phyloP scores from a whole-genome alignment of 2,113 vertebrate species.

The Holacanthus passer region DNA sequence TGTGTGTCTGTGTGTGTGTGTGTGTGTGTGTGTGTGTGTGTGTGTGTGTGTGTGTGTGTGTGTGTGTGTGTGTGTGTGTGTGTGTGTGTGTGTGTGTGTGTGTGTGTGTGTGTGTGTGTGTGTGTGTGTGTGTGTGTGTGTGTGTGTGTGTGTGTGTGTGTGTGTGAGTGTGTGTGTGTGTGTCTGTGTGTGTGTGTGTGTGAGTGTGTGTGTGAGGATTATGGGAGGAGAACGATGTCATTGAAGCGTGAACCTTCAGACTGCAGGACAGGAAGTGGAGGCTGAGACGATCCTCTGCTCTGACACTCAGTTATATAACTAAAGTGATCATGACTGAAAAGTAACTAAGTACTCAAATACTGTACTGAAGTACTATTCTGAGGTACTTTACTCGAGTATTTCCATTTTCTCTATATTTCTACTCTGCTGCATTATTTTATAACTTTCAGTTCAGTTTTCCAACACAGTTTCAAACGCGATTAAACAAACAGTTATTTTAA shows the following conservation, averaged over 20 bases:
- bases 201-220: conserved; percentile 10
- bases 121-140: conserved; percentile 14
- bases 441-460: no score
- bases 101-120: conserved; percentile 13
- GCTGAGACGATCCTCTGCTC: conserved; percentile 29
- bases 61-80: conserved; percentile 4
- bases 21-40: conserved; percentile 14
- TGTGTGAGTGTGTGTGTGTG: conserved; percentile 15
- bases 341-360: no score
- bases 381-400: no score
- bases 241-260: conserved; percentile 58
- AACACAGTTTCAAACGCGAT: no score
- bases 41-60: conserved; percentile 1
- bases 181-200: conserved; percentile 17
- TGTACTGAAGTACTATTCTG: no score
- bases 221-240: conserved; percentile 29
- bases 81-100: neutral
- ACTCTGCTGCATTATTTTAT: no score
- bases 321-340: no score
- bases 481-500: no score
- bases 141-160: conserved; percentile 15
- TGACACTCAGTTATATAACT: conserved; percentile 39
- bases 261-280: conserved; percentile 21
- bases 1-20: neutral
- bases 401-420: no score